phyloP scores from a whole-genome alignment of 2,888 invertebrate genomes.

The Drosophila conformis region DNA sequence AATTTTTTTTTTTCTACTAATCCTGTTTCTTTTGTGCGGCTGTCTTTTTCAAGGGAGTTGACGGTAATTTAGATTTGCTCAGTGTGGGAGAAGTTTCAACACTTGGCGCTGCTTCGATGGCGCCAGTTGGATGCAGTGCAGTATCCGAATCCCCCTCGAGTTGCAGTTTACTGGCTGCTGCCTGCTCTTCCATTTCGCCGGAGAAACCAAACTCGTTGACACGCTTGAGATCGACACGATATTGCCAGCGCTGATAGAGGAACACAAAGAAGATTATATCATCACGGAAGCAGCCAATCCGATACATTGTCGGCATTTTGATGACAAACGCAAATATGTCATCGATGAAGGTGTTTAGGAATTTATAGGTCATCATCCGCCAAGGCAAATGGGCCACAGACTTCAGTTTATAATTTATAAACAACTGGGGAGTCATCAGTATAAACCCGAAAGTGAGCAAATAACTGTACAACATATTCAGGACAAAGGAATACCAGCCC shows the following conservation, averaged over 20 bases:
- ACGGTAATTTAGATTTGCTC: conserved; percentile 25
- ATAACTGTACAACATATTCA: conserved; percentile 99
- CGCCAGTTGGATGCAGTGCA: conserved; percentile 29
- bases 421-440: conserved; percentile 99
- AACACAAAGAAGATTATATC: conserved; percentile 99
- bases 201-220: conserved; percentile 99
- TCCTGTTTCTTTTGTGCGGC: conserved; percentile 83
- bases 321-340: conserved; percentile 99
- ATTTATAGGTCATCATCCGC: conserved; percentile 99
- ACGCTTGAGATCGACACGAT: conserved; percentile 97
- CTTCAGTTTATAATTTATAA: conserved; percentile 99
- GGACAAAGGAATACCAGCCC: conserved; percentile 99
- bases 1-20: conserved; percentile 52
- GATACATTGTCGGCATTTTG: conserved; percentile 99
- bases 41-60: conserved; percentile 69
- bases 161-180: conserved; percentile 54
- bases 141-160: conserved; percentile 28
- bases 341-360: conserved; percentile 99
- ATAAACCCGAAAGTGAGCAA: conserved; percentile 99
- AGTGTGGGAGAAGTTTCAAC: neutral
- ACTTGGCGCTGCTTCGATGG: conserved; percentile 49
- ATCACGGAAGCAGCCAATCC: conserved; percentile 98
- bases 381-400: conserved; percentile 99
- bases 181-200: conserved; percentile 90
- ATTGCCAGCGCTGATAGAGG: conserved; percentile 99